These are phyloP conservation scores for Drosophila emarginata DNA, from an alignment of 2,888 invertebrate genomes.

Conservation along the genomic window DNA sequence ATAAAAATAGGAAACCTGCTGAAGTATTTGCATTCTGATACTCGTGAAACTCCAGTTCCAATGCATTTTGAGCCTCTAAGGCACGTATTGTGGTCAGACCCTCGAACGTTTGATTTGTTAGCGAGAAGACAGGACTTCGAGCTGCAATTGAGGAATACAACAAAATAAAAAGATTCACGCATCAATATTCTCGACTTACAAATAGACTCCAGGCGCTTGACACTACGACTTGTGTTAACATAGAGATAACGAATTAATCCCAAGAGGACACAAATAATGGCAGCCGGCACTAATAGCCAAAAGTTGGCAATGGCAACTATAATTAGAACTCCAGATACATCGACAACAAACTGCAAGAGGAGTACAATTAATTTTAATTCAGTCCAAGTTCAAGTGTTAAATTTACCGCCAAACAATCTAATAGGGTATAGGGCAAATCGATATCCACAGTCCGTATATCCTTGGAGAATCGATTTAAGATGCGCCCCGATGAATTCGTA, in stretches of 20 bases:
- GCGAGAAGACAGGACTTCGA: conserved; percentile 90
- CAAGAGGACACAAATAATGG: conserved; percentile 85
- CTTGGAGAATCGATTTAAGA: conserved; percentile 90
- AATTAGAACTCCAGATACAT: conserved; percentile 84
- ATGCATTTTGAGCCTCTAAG: conserved; percentile 86
- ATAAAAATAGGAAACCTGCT: conserved; percentile 88
- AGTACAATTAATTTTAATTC: neutral
- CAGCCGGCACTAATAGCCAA: conserved; percentile 85
- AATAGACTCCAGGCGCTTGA: conserved; percentile 83
- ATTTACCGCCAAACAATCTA: conserved; percentile 85
- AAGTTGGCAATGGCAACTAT: conserved; percentile 87
- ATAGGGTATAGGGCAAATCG: conserved; percentile 84
- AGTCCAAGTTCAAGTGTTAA: too few species aligned
- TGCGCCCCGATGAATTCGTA: conserved; percentile 86
- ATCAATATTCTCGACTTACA: conserved; percentile 71
- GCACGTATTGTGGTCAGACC: conserved; percentile 91
- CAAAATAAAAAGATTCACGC: too few species aligned
- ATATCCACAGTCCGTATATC: conserved; percentile 88
- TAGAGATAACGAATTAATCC: conserved; percentile 84
- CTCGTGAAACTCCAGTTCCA: conserved; percentile 86
- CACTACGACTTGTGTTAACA: conserved; percentile 84
- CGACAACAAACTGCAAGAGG: conserved; percentile 77
- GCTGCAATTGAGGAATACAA: conserved; percentile 82
- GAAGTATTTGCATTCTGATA: conserved; percentile 88
- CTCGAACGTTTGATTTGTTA: conserved; percentile 89